Base-by-base conservation (phyloP, 2,888 invertebrate species). In the Dione vanillae region DNA sequence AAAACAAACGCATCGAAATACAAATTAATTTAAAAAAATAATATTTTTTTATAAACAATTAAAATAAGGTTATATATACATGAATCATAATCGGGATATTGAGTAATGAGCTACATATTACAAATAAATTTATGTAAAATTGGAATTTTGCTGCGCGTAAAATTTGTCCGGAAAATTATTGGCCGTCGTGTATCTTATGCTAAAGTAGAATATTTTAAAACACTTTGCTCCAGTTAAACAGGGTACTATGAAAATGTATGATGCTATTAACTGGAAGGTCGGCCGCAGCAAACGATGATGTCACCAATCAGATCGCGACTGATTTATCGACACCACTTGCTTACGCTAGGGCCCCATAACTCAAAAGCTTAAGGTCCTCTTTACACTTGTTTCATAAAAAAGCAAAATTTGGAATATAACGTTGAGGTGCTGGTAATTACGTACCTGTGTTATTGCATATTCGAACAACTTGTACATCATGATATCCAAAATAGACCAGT, bases 211-310 rank as follows among this genome's bases (percentile, higher is more conserved):
- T 84, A 83, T 84, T 82, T 82, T 85, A 80, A 82, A 83, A 82
- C 82, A 82, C 78, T 81, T 82, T 83, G 86, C 82, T 83, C 82
- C 82, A 85, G 79, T 81, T 81, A 75, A 73, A 76, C 79, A 77
- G 81, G 80, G 83, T 85, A 82, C 83, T 81, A 85, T 87, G 84
- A 83, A 84, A 84, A 86, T 82, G 84, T 84, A 86, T 84, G 84
- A 81, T 83, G 84, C 86, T 82, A 89, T 90, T 89, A 89, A 83
- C 78, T 81, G 82, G 87, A 90, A 90, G 90, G 89, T 85, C 90
- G 81, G 76, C 74, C 77, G 78, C 81, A 85, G 78, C 81, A 85
- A 85, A 84, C 85, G 87, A 78, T 91, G 91, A 91, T 91, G 90
- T 92, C 91, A 92, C 88, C 88, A 83, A 88, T 87, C 85, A 83